Conservation (phyloP, 2,888 invertebrate species). For the Apamea epomidion region DNA sequence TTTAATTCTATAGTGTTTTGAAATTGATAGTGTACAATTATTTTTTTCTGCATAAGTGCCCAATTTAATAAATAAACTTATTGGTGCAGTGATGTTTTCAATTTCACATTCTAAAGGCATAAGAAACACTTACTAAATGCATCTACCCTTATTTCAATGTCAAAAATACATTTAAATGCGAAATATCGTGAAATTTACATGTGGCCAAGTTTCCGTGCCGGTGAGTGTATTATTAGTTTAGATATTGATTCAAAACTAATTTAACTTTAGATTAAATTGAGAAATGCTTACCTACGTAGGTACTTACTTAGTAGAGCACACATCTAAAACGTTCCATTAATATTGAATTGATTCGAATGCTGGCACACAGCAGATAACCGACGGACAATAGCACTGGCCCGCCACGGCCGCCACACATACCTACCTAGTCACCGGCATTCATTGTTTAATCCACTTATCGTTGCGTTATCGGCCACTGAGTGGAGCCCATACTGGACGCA, state of each 20-base stretch:
- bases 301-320: not conserved
- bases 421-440: conserved; percentile 41
- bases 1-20: too few relatives aligned
- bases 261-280: not conserved
- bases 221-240: not conserved
- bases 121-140: too few relatives aligned
- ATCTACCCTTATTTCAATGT: too few relatives aligned
- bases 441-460: conserved; percentile 64
- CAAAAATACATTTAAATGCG: too few relatives aligned
- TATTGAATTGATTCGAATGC: conserved; percentile 33
- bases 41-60: too few relatives aligned
- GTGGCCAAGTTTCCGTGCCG: too few relatives aligned
- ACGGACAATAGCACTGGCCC: conserved; percentile 29
- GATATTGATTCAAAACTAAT: not conserved
- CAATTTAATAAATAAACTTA: too few relatives aligned
- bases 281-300: not conserved
- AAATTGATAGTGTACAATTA: too few relatives aligned
- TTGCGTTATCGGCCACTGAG: conserved; percentile 49
- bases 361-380: conserved; percentile 33
- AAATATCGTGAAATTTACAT: too few relatives aligned
- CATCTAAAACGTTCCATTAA: conserved; percentile 52
- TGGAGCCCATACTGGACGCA: conserved; percentile 53
- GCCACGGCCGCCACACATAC: conserved; percentile 3
- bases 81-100: too few relatives aligned
- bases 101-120: too few relatives aligned